phyloP scores from a whole-genome alignment of 2,797 vertebrate genomes.

The Capromys pilorides region DNA sequence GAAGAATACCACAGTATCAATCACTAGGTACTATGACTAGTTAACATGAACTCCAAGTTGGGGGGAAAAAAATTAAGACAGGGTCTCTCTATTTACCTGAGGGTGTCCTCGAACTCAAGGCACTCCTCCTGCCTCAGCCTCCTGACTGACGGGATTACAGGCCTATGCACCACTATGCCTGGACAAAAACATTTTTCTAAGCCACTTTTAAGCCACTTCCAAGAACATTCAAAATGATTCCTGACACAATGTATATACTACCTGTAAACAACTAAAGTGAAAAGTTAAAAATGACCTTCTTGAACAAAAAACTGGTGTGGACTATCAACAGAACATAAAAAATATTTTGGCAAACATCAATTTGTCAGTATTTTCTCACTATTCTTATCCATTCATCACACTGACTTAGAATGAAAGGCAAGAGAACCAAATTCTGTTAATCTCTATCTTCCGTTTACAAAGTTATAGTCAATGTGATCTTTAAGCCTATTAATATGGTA shows the following conservation, averaged over 20 bases:
- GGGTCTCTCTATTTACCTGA: not conserved
- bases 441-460: conserved; percentile 27
- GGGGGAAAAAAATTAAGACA: not conserved
- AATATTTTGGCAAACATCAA: conserved; percentile 42
- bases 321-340: conserved; percentile 3
- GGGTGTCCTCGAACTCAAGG: not conserved
- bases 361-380: conserved; percentile 39
- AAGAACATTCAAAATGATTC: conserved; percentile 16
- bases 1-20: not conserved
- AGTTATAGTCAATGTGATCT: conserved; percentile 8
- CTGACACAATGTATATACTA: not conserved
- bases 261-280: not conserved
- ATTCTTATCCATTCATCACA: conserved; percentile 38
- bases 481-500: conserved; percentile 34
- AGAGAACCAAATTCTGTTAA: not conserved
- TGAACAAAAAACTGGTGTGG: conserved; percentile 12
- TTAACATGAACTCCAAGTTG: conserved; percentile 21
- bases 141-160: not conserved
- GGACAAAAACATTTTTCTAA: not conserved
- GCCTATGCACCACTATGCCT: not conserved
- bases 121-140: not conserved
- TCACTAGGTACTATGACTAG: conserved; percentile 1
- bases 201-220: not conserved
- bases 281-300: not conserved
- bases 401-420: conserved; percentile 47